phyloP scores from a whole-genome alignment of 2,888 invertebrate species.

The Agrilus mali region DNA sequence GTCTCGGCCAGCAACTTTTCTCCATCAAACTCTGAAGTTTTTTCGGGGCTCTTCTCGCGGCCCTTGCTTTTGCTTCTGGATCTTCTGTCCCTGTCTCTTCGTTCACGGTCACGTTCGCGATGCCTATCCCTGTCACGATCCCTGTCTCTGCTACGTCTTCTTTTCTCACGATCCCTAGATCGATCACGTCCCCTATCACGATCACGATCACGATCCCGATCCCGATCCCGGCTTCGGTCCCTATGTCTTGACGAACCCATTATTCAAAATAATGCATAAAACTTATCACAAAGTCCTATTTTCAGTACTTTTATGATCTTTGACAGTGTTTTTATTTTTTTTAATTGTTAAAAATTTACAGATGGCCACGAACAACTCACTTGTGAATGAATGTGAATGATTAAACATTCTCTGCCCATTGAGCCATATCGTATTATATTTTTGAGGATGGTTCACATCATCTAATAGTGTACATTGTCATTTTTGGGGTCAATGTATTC shows the following conservation, averaged over 20 bases:
- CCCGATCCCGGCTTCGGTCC: conserved; percentile 20
- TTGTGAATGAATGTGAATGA: no score
- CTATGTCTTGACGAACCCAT: conserved; percentile 38
- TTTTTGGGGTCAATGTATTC: no score
- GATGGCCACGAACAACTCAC: no score
- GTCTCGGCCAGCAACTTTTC: conserved; percentile 38
- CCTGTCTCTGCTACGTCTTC: conserved; percentile 19
- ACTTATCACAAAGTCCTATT: not conserved
- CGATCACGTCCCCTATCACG: conserved; percentile 28
- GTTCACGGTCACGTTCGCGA: conserved; percentile 9
- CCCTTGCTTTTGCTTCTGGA: conserved; percentile 28
- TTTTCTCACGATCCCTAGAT: conserved; percentile 21
- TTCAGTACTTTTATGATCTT: not conserved
- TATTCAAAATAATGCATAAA: conserved; percentile 1
- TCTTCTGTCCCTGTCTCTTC: conserved; percentile 13
- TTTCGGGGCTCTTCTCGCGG: conserved; percentile 21
- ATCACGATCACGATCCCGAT: conserved; percentile 28
- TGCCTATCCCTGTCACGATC: conserved; percentile 13
- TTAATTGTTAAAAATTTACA: no score
- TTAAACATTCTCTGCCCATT: no score
- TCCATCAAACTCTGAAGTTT: conserved; percentile 29
- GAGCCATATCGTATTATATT: no score
- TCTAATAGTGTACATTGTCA: no score
- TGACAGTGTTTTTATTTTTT: no score
- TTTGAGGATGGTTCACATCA: no score